Evolutionary conservation across 2,113 vertebrate species (phyloP), one percentile per base, ranked within the genome.

Genomic region (Siniperca chuatsi): DNA sequence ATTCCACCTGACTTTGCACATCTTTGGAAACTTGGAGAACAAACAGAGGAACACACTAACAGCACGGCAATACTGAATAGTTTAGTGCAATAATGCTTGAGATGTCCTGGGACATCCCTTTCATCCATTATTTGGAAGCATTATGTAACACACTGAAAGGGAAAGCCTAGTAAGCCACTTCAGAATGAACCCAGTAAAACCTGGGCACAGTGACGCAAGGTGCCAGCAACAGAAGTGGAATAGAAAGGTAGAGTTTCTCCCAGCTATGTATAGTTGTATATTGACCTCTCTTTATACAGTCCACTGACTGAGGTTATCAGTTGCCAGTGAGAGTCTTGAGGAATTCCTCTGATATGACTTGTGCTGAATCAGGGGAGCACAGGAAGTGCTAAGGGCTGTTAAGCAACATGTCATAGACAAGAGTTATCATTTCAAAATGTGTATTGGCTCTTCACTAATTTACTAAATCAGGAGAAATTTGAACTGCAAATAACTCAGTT

Each of bases 291-390:
- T 86, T 89, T 68, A 65, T 62, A 58, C 82, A 86, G 83, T 78
- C 83, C 85, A 68, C 72, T 75, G 79, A 71, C 83, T 50, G 73
- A 81, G 90, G 86, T 95, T 95, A 95, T 95, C 94, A 92, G 87
- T 1, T 35, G 20, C 52, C 71, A 52, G 86, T 50, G 70, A 76
- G 46, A 81, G 57, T 37, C 2, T 44, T 11, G 25, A 88, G 80
- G 90, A 92, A 93, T 95, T 92, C 87, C 90, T 84, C 91, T 93
- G 88, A 92, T 84, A 82, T 16, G 12, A 64, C 62, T 61, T 29
- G 55, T 52, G 74, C 57, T 66, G 71, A 70, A 85, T 79, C 65
- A 78, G 69, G 42, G 18, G 37, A 78, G 69, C 48, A 42, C 52
- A 85, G 71, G 80, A 81, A 72, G 64, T 62, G 29, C 25, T 75